Conservation (phyloP, 1,140 invertebrate species). For the Zophobas morio region DNA sequence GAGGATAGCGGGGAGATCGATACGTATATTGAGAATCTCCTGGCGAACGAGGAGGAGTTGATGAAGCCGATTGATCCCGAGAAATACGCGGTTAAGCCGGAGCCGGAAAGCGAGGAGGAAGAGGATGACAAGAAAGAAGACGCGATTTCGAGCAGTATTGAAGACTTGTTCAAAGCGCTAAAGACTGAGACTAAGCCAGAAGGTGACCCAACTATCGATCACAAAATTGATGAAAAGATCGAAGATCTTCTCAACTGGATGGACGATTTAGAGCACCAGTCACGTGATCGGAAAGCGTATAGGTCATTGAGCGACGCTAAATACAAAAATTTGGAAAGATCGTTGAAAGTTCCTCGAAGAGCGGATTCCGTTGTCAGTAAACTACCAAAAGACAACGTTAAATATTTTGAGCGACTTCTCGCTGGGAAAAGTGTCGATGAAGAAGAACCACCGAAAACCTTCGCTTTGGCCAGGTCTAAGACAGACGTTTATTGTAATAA, state of each 20-base stretch:
- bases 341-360: conserved; percentile 59
- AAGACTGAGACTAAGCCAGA: conserved; percentile 61
- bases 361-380: conserved; percentile 61
- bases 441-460: conserved; percentile 40
- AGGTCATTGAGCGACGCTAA: conserved; percentile 63
- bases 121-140: conserved; percentile 51
- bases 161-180: conserved; percentile 65
- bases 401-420: conserved; percentile 63
- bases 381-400: conserved; percentile 64
- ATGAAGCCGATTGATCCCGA: conserved; percentile 62
- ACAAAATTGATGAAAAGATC: conserved; percentile 63
- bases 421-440: conserved; percentile 58
- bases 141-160: conserved; percentile 63
- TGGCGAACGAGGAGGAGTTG: conserved; percentile 64
- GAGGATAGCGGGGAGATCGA: conserved; percentile 64
- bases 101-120: conserved; percentile 34
- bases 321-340: conserved; percentile 64
- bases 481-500: conserved; percentile 63
- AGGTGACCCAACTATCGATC: conserved; percentile 50
- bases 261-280: conserved; percentile 65
- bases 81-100: conserved; percentile 47
- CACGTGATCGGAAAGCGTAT: conserved; percentile 59
- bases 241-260: conserved; percentile 65
- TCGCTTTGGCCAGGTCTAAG: conserved; percentile 62
- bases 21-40: conserved; percentile 65